phyloP scores from a whole-genome alignment of 2,113 vertebrate genomes.

The Chelonoidis abingdonii region DNA sequence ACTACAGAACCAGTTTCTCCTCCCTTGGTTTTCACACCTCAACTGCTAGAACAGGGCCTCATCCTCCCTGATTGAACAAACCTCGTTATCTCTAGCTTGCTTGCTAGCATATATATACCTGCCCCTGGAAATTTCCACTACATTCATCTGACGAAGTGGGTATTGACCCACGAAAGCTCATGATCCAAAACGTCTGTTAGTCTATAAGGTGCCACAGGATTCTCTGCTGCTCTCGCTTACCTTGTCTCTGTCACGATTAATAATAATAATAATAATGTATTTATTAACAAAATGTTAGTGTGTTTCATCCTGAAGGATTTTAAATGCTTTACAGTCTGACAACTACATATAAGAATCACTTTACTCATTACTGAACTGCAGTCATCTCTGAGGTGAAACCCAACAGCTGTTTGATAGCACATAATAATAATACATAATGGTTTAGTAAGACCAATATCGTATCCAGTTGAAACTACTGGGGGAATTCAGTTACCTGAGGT shows the following conservation, averaged over 20 bases:
- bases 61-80: too few species aligned
- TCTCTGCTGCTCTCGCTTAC: too few species aligned
- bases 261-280: neutral
- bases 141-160: too few species aligned
- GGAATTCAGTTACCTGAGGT: neutral
- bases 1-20: too few species aligned
- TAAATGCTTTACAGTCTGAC: neutral
- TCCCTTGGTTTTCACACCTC: too few species aligned
- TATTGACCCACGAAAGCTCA: too few species aligned
- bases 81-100: too few species aligned
- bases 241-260: neutral
- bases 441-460: neutral
- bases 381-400: neutral
- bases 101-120: too few species aligned
- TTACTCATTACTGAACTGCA: neutral
- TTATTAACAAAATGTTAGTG: neutral
- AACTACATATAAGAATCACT: neutral
- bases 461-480: neutral
- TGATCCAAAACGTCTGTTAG: too few species aligned
- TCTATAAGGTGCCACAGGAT: too few species aligned
- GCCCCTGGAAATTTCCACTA: too few species aligned
- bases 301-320: neutral
- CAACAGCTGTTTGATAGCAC: neutral
- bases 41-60: too few species aligned
- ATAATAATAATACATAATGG: neutral